These are phyloP conservation scores for Ciconia maguari DNA, from an alignment of 2,113 vertebrate genomes.

Conservation along the genomic window DNA sequence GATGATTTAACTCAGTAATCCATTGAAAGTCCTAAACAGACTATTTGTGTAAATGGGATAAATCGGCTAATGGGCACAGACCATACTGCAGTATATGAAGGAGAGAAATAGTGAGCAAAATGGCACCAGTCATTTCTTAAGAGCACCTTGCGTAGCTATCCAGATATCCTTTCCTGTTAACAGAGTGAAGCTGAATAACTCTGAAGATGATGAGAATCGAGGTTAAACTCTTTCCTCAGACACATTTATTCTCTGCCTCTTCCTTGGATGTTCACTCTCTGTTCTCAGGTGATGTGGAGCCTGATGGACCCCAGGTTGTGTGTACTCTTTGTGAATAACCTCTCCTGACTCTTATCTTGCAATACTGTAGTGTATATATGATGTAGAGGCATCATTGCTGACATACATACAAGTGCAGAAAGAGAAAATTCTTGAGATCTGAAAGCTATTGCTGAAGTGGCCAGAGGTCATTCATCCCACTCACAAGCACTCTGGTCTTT, in stretches of 20 bases:
- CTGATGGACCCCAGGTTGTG: background rate
- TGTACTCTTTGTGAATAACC: background rate
- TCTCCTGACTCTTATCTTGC: background rate
- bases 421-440: background rate
- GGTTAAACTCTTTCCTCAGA: background rate
- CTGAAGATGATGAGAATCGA: background rate
- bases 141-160: background rate
- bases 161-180: background rate
- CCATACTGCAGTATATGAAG: background rate
- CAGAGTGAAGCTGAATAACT: background rate
- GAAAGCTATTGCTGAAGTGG: background rate
- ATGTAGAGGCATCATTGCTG: background rate
- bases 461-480: background rate
- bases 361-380: background rate
- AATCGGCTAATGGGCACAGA: background rate
- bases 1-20: background rate
- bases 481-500: background rate
- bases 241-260: background rate
- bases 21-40: background rate
- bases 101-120: background rate
- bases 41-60: background rate
- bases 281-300: background rate
- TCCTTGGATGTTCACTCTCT: background rate
- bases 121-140: background rate
- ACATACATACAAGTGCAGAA: background rate